Conservation (phyloP, 2,797 vertebrate species). For the Chromis chromis region DNA sequence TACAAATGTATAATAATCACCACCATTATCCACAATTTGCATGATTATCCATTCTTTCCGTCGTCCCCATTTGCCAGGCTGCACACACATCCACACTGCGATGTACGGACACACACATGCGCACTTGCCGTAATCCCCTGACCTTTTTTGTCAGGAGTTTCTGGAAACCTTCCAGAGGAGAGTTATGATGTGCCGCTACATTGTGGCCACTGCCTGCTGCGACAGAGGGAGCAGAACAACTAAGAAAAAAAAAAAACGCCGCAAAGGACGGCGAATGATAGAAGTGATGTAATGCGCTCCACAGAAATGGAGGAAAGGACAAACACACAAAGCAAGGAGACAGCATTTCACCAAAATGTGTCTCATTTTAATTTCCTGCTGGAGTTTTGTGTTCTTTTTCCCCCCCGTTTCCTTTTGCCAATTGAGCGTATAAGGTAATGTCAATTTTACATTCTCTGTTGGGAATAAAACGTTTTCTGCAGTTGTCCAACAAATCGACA, state of each 20-base stretch:
- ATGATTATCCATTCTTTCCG: neutral
- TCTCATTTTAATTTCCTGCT: constrained; percentile 38
- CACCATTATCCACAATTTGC: neutral
- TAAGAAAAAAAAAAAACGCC: neutral
- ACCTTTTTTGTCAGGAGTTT: constrained; percentile 65
- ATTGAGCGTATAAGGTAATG: neutral
- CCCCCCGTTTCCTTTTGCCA: constrained; percentile 13
- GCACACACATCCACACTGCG: neutral
- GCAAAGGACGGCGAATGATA: constrained; percentile 57
- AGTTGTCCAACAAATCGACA: constrained; percentile 5
- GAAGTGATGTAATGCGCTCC: constrained; percentile 61
- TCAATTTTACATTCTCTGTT: constrained; percentile 19
- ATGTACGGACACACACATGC: constrained; percentile 11
- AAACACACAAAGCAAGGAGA: constrained; percentile 10
- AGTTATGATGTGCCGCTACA: constrained; percentile 57
- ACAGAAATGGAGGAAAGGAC: constrained; percentile 16
- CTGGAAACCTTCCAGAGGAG: constrained; percentile 65
- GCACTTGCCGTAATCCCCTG: constrained; percentile 34
- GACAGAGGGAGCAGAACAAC: constrained; percentile 36
- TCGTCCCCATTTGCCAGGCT: neutral
- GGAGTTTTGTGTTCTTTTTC: constrained; percentile 19
- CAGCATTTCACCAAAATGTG: constrained; percentile 11
- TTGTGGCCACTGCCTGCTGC: constrained; percentile 44
- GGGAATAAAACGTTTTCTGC: constrained; percentile 12
- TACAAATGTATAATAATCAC: neutral